Percentiles rank a stretch among this genome's conserved stretches.
phyloP scores from a whole-genome alignment of 2,797 vertebrate species.

The Loris lydekkerianus region DNA sequence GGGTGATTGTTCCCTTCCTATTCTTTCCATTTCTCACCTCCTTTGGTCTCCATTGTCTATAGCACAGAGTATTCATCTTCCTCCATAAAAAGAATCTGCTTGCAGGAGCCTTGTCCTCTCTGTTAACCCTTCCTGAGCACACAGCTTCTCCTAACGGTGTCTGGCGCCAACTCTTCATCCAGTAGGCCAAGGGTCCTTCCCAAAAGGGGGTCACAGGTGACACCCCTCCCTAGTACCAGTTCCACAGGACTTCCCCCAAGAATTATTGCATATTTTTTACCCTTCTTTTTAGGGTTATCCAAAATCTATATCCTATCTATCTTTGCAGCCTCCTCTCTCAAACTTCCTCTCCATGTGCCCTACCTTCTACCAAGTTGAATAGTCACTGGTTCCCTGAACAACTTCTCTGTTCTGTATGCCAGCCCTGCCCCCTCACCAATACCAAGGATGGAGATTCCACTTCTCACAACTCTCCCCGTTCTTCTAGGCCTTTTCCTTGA shows the following conservation, averaged over 20 bases:
- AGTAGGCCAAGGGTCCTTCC: background rate
- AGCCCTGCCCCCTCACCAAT: too few relatives aligned
- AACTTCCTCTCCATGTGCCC: background rate
- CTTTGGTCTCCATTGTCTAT: conserved; percentile 71
- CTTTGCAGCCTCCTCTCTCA: background rate
- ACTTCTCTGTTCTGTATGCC: background rate
- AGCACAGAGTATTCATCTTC: conserved; percentile 65
- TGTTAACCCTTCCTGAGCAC: background rate
- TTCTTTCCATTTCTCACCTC: conserved; percentile 74
- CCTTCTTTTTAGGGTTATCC: background rate
- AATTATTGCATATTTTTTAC: background rate
- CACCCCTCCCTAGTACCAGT: background rate
- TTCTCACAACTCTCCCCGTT: background rate
- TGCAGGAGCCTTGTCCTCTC: background rate
- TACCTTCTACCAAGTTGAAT: background rate
- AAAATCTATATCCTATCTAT: background rate
- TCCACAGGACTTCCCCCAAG: background rate
- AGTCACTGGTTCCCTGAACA: background rate
- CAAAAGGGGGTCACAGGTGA: background rate
- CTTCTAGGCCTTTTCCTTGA: background rate
- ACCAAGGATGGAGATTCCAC: background rate
- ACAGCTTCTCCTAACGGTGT: background rate
- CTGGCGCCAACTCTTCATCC: background rate
- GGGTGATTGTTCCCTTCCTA: conserved; percentile 51
- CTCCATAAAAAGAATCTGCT: conserved; percentile 55